Base-by-base conservation (phyloP, 2,113 vertebrate species). In the Coturnix japonica region DNA sequence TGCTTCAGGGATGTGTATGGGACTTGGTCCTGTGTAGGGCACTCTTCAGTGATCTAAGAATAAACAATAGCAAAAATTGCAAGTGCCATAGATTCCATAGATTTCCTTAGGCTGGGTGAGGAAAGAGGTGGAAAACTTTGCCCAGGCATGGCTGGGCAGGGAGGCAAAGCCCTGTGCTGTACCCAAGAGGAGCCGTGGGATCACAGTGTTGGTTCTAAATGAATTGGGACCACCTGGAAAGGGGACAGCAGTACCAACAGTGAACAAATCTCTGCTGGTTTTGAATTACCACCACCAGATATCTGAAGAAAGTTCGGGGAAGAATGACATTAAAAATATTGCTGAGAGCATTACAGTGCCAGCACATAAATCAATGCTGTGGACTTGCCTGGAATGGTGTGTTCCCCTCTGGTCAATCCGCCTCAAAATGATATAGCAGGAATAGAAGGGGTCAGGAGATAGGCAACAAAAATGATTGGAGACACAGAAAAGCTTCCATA, bases 381-480 rank as follows among this genome's bases (percentile, higher is more conserved):
- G 21, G 28, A 74, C 80, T 71, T 49, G 85, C 63, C 86, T 60
- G 81, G 70, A 74, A 64, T 23, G 53, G 43, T 15, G 9, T 8
- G 51, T 6, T 93, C 43, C 0, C 82, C 94, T 81, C 63, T 11
- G 94, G 89, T 86, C 90, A 87, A 92, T 89, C 79, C 21, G 30
- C 73, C 81, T 94, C 74, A 63, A 78, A 93, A 93, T 74, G 83
- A 82, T 93, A 56, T 65, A 46, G 90, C 37, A 67, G 70, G 81
- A 89, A 82, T 39, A 54, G 82, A 87, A 87, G 35, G 67, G 90
- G 85, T 91, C 83, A 77, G 75, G 75, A 93, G 78, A 94, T 57
- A 84, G 83, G 85, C 87, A 91, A 49, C 82, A 87, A 84, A 96
- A 96, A 88, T 91, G 79, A 94, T 79, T 81, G 67, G 72, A 87